Conservation (phyloP, 1,140 invertebrate genomes). For the Odontomachus brunneus region DNA sequence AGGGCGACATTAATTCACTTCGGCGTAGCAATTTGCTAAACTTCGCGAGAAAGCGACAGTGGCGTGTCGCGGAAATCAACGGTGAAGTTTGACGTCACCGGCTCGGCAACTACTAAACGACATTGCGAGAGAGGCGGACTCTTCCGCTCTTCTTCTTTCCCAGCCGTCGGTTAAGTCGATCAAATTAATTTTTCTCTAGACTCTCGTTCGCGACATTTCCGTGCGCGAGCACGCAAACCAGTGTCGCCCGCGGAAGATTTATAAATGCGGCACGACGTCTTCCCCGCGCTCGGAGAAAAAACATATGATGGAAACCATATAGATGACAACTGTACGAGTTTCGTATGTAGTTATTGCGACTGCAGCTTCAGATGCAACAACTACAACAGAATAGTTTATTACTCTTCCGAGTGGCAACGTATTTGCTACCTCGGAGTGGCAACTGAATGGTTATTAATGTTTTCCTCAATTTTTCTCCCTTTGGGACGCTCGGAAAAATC, state of each 20-base stretch:
- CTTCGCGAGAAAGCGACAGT: constrained; percentile 54
- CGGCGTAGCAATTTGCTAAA: constrained; percentile 52
- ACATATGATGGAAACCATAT: too few relatives aligned
- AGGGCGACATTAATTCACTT: constrained; percentile 56
- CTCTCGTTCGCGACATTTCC: not conserved
- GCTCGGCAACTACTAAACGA: constrained; percentile 44
- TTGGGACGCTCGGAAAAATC: too few relatives aligned
- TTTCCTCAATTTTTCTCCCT: too few relatives aligned
- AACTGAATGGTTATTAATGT: too few relatives aligned
- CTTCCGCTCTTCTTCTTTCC: too few relatives aligned
- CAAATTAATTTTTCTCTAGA: constrained; percentile 46
- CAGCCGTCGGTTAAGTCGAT: constrained; percentile 22
- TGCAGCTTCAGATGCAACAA: too few relatives aligned
- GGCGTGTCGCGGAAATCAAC: constrained; percentile 52
- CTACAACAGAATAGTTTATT: too few relatives aligned
- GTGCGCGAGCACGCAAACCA: not conserved
- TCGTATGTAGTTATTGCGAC: too few relatives aligned
- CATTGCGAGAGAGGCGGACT: constrained; percentile 5
- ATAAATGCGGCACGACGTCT: not conserved
- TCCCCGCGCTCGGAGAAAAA: too few relatives aligned
- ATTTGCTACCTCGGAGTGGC: too few relatives aligned
- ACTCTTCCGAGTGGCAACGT: too few relatives aligned
- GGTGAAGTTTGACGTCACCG: constrained; percentile 52
- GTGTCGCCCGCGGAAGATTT: not conserved
- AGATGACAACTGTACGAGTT: too few relatives aligned